Base-by-base conservation (phyloP, 1,140 invertebrate species). In the Philotrypesis tridentata region DNA sequence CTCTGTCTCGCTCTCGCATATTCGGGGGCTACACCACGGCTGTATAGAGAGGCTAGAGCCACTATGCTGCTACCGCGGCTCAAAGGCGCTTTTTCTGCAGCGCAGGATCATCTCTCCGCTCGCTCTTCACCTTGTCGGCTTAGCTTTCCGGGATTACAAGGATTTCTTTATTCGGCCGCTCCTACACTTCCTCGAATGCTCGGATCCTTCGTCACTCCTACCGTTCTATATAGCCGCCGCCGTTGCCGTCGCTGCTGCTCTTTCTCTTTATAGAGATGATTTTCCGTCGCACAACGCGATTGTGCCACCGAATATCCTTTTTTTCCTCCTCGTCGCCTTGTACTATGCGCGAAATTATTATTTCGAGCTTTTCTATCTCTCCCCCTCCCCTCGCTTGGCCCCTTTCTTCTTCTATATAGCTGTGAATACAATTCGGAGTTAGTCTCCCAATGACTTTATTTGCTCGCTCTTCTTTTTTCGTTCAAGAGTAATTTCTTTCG, bases 121-220 rank as follows among this genome's bases (percentile, higher is more conserved):
- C 71, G 2, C 72, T 73, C 71, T 85, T 82, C 78, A 84, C 79
- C 84, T 85, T 88, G 86, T 89, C 89, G 86, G 88, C 85, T 90
- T 89, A 88, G 85, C 85, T 90, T 88, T 88, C 78, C 84, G 71
- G 86, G 86, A 88, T 87, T 87, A 87, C 76, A 83, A 84, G 86
- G 85, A 89, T 88, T 89, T 90, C 87, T 90, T 86, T 87, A 87
- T 88, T 84, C 48, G 48, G 21, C 70, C 71, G 25, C 61, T 65
- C 73, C 67, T 82, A 74, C 68, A 31, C 67, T 82, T 82, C 75
- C 70, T 31, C 65, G 70, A 80, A 74, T 21, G 27, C 60, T 21
- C 67, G 71, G 79, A 55, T 67, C 71, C 21, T 74, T 27, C 31
- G 31, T 74, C 67, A 29, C 37, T 74, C 71, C 79, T 33, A 2